These are phyloP conservation scores for Watersipora subatra DNA, from an alignment of 1,140 invertebrate genomes.

Conservation along the genomic window DNA sequence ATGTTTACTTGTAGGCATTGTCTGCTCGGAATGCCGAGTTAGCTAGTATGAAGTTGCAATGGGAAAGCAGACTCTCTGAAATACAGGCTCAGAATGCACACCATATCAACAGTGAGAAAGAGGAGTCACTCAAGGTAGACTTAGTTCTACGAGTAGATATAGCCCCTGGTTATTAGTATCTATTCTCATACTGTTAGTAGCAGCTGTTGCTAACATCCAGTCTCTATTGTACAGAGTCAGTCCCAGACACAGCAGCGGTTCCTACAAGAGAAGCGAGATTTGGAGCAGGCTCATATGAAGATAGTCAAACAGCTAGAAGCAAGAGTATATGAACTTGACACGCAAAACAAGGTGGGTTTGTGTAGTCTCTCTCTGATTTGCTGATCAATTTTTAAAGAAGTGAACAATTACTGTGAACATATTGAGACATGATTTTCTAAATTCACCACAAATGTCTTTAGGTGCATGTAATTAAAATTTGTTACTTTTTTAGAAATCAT, in stretches of 20 bases:
- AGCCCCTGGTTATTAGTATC: too few species aligned
- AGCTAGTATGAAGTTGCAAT: conserved; percentile 41
- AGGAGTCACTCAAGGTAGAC: conserved; percentile 37
- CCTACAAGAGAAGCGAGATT: conserved; percentile 31
- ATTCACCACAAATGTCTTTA: too few species aligned
- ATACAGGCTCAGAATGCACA: conserved; percentile 33
- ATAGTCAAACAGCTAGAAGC: conserved; percentile 31
- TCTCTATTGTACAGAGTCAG: conserved; percentile 26
- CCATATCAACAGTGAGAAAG: conserved; percentile 40
- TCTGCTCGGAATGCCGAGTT: conserved; percentile 26
- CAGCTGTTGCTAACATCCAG: too few species aligned
- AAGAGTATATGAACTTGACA: conserved; percentile 26
- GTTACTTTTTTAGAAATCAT: too few species aligned
- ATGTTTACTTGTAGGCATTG: too few species aligned
- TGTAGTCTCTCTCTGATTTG: neutral
- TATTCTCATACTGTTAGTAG: too few species aligned
- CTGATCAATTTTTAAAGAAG: neutral
- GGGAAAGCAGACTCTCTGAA: conserved; percentile 27
- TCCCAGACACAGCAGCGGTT: conserved; percentile 22
- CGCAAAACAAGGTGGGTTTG: conserved; percentile 26
- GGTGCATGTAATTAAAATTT: too few species aligned
- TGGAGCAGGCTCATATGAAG: conserved; percentile 32
- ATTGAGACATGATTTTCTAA: neutral
- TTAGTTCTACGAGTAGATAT: too few species aligned
- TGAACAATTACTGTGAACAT: neutral